Conservation (phyloP, 2,113 vertebrate species). For the Martes martes region DNA sequence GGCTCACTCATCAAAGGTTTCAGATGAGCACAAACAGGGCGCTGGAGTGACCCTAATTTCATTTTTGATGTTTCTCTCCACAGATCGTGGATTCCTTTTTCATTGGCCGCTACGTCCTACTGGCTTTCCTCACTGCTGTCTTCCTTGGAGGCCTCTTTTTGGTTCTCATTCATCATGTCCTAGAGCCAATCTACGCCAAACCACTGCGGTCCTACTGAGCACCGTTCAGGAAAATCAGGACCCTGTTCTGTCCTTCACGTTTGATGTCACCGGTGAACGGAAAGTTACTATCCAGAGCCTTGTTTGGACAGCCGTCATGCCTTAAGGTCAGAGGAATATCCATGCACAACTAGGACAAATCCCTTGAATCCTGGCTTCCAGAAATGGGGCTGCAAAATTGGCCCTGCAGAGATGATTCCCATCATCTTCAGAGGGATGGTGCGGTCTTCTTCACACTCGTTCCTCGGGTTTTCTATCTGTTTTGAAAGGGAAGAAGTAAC, state of each 20-base stretch:
- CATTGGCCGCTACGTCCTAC: slow-evolving; percentile 91
- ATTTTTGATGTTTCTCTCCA: neutral
- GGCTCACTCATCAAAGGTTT: neutral
- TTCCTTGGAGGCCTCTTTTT: slow-evolving; percentile 88
- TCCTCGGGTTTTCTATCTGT: neutral
- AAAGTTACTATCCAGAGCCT: neutral
- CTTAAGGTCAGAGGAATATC: neutral
- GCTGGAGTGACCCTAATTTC: neutral
- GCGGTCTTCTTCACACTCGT: neutral
- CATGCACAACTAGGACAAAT: neutral
- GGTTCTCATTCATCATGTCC: slow-evolving; percentile 87
- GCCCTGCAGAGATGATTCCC: neutral
- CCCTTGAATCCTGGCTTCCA: neutral
- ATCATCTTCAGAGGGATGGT: neutral
- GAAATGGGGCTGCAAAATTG: neutral
- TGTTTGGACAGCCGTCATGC: neutral
- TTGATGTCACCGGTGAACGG: neutral
- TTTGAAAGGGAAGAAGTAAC: neutral
- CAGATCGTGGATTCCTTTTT: slow-evolving; percentile 93
- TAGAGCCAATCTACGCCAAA: slow-evolving; percentile 91
- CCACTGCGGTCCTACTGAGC: slow-evolving; percentile 76
- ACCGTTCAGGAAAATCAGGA: rapidly evolving
- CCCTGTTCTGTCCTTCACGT: neutral
- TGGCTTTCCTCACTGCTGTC: slow-evolving; percentile 80
- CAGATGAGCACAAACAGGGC: neutral